Percentiles rank a stretch among this genome's conserved stretches.
phyloP scores from a whole-genome alignment of 2,113 vertebrate genomes.

The Sialia sialis region DNA sequence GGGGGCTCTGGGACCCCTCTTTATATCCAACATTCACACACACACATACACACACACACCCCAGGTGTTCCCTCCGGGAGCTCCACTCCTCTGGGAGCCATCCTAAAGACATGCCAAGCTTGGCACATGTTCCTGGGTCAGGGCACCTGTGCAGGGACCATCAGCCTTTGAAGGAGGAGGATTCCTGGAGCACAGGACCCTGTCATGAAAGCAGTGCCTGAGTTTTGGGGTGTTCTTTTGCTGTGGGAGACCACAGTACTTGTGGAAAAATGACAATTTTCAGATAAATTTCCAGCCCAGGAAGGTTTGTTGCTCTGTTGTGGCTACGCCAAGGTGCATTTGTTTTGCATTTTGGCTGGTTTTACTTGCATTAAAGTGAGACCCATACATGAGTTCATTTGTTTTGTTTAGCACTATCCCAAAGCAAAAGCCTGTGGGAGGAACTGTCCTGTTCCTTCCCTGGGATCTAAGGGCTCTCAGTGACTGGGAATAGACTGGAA shows the following conservation, averaged over 20 bases:
- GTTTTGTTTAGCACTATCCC: neutral
- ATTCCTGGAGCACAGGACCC: neutral
- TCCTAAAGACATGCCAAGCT: neutral
- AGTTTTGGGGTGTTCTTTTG: neutral
- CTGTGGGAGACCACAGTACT: neutral
- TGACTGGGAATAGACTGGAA: neutral
- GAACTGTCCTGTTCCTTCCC: neutral
- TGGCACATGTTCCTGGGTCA: neutral
- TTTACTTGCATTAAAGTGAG: neutral
- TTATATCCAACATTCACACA: neutral
- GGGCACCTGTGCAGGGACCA: neutral
- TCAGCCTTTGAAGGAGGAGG: neutral
- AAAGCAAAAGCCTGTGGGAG: neutral
- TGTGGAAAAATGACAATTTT: neutral
- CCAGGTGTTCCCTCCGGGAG: neutral
- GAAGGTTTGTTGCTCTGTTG: neutral
- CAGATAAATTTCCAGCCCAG: neutral
- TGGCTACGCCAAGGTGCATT: neutral
- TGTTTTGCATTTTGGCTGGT: neutral
- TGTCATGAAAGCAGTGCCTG: neutral
- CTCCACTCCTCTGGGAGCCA: neutral
- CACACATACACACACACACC: rapidly evolving
- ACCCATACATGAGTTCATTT: rapidly evolving
- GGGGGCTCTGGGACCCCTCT: rapidly evolving
- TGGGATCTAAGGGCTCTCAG: neutral